Conservation (phyloP, 2,888 invertebrate species). For the Ectemnius lituratus region DNA sequence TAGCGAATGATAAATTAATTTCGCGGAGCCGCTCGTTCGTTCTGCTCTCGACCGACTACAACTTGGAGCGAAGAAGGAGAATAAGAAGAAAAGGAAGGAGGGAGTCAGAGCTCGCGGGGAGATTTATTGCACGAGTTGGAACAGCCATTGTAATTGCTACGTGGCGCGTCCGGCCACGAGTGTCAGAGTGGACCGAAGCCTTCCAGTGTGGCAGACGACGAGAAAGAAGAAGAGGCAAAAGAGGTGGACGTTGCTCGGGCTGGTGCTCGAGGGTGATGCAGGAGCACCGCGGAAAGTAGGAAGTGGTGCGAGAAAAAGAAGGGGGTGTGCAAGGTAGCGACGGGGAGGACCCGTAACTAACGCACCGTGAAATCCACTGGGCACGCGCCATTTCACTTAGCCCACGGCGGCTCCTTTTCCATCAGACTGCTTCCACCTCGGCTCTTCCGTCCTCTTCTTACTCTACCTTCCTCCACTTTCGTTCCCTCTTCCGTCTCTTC, state of each 20-base stretch:
- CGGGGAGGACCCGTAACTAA: conserved; percentile 67
- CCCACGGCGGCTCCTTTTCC: conserved; percentile 64
- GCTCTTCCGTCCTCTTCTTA: conserved; percentile 24
- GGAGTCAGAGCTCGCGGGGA: conserved; percentile 9
- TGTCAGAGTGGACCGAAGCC: no score
- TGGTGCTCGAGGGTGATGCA: conserved; percentile 14
- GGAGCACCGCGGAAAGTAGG: conserved; percentile 32
- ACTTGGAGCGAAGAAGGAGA: no score
- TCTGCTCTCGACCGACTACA: no score
- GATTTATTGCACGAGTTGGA: conserved; percentile 43
- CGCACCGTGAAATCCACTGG: conserved; percentile 73
- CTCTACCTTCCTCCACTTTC: conserved; percentile 26
- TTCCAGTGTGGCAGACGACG: no score
- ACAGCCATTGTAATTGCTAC: conserved; percentile 36
- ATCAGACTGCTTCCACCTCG: conserved; percentile 39
- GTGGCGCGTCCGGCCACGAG: conserved; percentile 14
- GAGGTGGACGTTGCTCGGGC: conserved; percentile 13
- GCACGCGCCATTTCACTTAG: conserved; percentile 75
- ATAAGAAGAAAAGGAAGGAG: no score
- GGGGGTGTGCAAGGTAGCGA: conserved; percentile 48
- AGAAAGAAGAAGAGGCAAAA: background rate
- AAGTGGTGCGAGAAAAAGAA: conserved; percentile 25
- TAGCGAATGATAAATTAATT: conserved; percentile 50
- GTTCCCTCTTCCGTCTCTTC: conserved; percentile 18
- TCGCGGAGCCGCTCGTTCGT: background rate